A percentile compares a stretch with the other conserved stretches of the same genome.
phyloP scores from a whole-genome alignment of 2,888 invertebrate species.

The Hirtodrosophila cameraria region DNA sequence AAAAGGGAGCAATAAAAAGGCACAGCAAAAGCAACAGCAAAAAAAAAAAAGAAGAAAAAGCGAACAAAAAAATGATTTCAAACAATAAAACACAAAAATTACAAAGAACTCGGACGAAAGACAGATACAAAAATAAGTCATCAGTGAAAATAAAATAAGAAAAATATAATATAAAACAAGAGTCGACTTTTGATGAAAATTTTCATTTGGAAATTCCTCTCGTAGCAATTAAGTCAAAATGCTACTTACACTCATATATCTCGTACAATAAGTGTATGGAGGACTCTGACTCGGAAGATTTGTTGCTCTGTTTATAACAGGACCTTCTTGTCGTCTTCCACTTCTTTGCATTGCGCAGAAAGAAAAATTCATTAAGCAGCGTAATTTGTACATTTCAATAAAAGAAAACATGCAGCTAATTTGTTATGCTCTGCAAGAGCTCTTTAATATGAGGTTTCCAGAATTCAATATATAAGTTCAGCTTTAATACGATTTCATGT shows the following conservation, averaged over 20 bases:
- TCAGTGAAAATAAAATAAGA: constrained; percentile 36
- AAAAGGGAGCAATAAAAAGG: constrained; percentile 37
- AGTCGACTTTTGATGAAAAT: constrained; percentile 69
- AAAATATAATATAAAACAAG: constrained; percentile 55
- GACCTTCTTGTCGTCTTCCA: background rate
- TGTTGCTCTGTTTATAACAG: constrained; percentile 16
- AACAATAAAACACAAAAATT: constrained; percentile 55
- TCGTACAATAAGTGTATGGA: background rate
- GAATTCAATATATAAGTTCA: constrained; percentile 3
- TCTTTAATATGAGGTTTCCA: constrained; percentile 6
- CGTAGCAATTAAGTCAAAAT: constrained; percentile 70
- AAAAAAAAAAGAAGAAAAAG: constrained; percentile 4
- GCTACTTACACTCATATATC: constrained; percentile 26
- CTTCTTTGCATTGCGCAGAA: constrained; percentile 22
- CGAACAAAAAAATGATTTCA: constrained; percentile 58
- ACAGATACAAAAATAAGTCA: constrained; percentile 50
- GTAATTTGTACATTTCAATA: constrained; percentile 54
- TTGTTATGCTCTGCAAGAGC: constrained; percentile 26
- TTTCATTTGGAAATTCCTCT: constrained; percentile 74
- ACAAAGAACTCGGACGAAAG: constrained; percentile 41
- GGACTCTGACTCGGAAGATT: constrained; percentile 16
- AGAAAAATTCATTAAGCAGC: constrained; percentile 57
- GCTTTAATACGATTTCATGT: background rate
- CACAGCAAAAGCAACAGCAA: constrained; percentile 9
- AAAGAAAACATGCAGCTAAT: constrained; percentile 35